Evolutionary conservation across 2,888 invertebrate genomes (phyloP).

Genomic region (Anoplius nigerrimus): DNA sequence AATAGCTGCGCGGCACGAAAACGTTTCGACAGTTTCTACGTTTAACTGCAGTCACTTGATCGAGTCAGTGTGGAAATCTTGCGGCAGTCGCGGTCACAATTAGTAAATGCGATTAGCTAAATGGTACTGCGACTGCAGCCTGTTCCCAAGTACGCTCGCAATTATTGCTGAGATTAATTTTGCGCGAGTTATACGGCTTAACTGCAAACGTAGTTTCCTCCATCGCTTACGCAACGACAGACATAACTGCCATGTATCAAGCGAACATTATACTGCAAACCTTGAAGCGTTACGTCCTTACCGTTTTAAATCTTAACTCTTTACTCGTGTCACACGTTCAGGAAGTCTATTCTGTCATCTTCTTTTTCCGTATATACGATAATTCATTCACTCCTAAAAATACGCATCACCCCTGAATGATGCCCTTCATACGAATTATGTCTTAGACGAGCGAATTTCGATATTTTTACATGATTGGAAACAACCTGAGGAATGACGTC

Average conservation of each 20-base stretch:
- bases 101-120: constrained; percentile 49
- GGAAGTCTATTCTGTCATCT: too few species aligned
- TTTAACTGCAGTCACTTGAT: constrained; percentile 20
- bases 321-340: too few species aligned
- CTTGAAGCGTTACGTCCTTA: background rate
- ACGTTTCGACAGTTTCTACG: too few species aligned
- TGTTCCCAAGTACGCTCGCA: constrained; percentile 18
- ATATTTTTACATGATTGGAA: background rate
- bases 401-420: too few species aligned
- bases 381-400: too few species aligned
- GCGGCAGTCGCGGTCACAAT: constrained; percentile 36
- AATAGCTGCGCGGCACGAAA: too few species aligned
- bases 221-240: constrained; percentile 22
- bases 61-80: constrained; percentile 44
- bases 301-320: too few species aligned
- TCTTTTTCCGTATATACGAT: too few species aligned
- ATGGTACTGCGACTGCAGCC: constrained; percentile 36
- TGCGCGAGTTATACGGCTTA: constrained; percentile 44
- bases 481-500: background rate
- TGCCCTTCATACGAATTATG: too few species aligned
- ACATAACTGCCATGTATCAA: constrained; percentile 22
- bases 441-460: too few species aligned
- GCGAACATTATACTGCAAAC: background rate
- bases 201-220: constrained; percentile 36
- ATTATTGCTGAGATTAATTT: constrained; percentile 52